Evolutionary conservation across 2,888 invertebrate genomes (phyloP).

Genomic region (Drymonia ruficornis): DNA sequence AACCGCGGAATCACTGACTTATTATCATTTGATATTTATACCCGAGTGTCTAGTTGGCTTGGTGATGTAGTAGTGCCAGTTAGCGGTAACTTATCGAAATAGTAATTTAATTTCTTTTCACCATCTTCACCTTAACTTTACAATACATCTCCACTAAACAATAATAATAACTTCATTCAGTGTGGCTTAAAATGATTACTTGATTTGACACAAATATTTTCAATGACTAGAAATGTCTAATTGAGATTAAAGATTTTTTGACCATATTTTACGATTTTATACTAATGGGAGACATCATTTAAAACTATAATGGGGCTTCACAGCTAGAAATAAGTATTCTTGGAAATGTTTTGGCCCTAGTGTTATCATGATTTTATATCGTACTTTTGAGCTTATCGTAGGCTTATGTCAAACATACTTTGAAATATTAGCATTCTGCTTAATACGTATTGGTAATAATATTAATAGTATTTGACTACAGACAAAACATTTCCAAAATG

Average conservation of each 20-base stretch:
- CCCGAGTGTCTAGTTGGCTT: no score
- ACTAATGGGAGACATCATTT: constrained; percentile 54
- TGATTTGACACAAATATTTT: constrained; percentile 36
- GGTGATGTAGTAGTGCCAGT: no score
- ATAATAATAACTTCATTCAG: constrained; percentile 17
- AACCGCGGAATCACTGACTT: no score
- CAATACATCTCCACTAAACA: constrained; percentile 19
- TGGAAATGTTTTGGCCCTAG: background rate
- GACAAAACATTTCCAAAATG: constrained; percentile 4
- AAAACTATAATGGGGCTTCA: constrained; percentile 56
- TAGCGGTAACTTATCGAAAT: no score
- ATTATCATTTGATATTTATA: no score
- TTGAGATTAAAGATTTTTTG: constrained; percentile 30
- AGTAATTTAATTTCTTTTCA: background rate
- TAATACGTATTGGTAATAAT: background rate
- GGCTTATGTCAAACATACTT: background rate
- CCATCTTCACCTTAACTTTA: constrained; percentile 9
- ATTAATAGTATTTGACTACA: background rate
- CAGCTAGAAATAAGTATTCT: constrained; percentile 40
- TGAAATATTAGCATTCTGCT: background rate
- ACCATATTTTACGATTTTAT: constrained; percentile 14
- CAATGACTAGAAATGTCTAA: constrained; percentile 33
- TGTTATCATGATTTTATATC: no score
- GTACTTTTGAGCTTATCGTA: background rate
- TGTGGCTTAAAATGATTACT: constrained; percentile 25